Evolutionary conservation across 1,140 invertebrate species (phyloP).

Genomic region (Popillia japonica): DNA sequence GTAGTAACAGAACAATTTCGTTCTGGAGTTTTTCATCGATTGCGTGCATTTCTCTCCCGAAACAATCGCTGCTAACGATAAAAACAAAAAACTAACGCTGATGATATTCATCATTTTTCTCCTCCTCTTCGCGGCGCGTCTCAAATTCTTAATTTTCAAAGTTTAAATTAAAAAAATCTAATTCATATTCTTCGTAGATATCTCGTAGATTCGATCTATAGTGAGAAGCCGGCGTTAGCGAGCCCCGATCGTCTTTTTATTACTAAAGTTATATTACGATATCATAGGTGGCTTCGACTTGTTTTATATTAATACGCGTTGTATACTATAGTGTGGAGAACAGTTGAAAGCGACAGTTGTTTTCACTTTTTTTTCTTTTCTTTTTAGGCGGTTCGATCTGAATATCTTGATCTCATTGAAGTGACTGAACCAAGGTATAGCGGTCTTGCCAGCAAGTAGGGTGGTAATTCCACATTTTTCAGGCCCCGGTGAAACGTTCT

Average conservation of each 20-base stretch:
- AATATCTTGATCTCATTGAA: constrained; percentile 19
- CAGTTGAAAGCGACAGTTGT: constrained; percentile 21
- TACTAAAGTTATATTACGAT: not conserved
- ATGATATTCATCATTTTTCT: constrained; percentile 4
- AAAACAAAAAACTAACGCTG: not conserved
- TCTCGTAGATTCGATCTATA: not conserved
- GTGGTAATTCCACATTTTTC: constrained; percentile 29
- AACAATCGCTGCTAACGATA: not conserved
- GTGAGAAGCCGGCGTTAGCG: not conserved
- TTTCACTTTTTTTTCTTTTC: constrained; percentile 34
- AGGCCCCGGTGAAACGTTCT: not conserved
- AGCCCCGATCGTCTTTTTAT: not conserved
- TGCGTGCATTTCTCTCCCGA: not conserved
- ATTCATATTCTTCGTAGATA: not conserved
- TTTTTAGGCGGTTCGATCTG: constrained; percentile 2
- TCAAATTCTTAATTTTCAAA: not conserved
- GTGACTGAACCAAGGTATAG: not conserved
- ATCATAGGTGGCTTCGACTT: not conserved
- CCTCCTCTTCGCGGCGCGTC: not conserved
- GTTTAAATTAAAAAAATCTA: not conserved
- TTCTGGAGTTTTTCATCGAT: constrained; percentile 46
- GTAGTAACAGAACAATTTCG: constrained; percentile 57
- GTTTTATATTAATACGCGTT: not conserved
- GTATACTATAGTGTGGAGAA: not conserved
- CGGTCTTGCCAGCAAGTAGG: constrained; percentile 13